Conservation (phyloP, 64 coral and sea anemone genomes). For the Montipora cactus region DNA sequence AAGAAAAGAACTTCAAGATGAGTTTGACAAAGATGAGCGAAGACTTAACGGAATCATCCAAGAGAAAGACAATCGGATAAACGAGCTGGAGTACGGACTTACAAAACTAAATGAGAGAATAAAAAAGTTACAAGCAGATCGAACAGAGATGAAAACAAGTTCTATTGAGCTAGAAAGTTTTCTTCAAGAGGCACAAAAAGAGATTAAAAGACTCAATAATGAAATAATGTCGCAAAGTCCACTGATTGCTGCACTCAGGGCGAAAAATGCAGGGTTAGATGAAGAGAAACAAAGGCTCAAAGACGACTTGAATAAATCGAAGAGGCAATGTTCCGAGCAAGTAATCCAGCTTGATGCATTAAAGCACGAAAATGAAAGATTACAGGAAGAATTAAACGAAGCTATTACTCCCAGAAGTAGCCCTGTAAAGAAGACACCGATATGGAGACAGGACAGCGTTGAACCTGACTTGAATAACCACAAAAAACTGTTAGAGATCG, state of each 20-base stretch:
- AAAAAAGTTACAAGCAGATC: constrained; percentile 1
- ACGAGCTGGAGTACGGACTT: background rate
- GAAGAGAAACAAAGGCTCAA: constrained; percentile 30
- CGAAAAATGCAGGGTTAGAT: background rate
- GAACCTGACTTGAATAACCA: background rate
- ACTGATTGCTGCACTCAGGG: background rate
- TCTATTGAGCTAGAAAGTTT: background rate
- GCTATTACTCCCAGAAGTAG: background rate
- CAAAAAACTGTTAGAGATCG: constrained; percentile 8
- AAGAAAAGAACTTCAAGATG: background rate
- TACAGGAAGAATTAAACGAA: background rate
- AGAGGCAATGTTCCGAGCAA: constrained; percentile 30
- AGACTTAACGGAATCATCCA: constrained; percentile 15
- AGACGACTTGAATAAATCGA: background rate
- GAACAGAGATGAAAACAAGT: background rate
- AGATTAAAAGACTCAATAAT: constrained; percentile 3
- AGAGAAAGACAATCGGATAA: constrained; percentile 26
- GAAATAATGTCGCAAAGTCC: constrained; percentile 9
- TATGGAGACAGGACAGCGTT: background rate
- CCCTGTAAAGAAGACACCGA: background rate
- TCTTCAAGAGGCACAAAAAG: constrained; percentile 9
- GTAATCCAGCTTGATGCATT: constrained; percentile 30
- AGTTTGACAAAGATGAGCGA: background rate
- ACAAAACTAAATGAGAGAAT: constrained; percentile 16
- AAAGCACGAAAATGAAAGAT: constrained; percentile 20